Base-by-base conservation (phyloP, 2,113 vertebrate genomes). In the Perccottus glenii region DNA sequence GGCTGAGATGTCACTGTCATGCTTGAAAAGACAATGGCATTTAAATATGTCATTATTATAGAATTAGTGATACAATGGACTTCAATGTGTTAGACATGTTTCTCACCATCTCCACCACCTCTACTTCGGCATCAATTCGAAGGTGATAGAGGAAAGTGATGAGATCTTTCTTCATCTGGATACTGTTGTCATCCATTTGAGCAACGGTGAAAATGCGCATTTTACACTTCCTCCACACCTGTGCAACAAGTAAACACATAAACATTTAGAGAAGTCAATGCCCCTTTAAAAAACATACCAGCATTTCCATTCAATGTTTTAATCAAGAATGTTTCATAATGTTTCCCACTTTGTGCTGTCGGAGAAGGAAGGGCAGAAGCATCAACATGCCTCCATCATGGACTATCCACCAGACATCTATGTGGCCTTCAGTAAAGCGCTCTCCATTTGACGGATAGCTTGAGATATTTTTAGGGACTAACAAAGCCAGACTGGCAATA, bases 131-230 rank as follows among this genome's bases (percentile, higher is more conserved):
- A 0, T 94, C 94, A 62, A 99, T 96, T 27, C 98, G 95, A 75
- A 99, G 88, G 79, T 99, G 98, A 84, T 99, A 99, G 60, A 99
- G 93, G 89, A 99, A 99, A 0, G 92, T 99, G 45, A 95, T 92
- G 78, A 99, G 89, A 89, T 99, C 98, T 81, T 99, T 99, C 84
- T 98, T 99, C 98, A 99, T 98, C 92, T 99, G 98, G 86, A 99
- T 98, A 85, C 98, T 99, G 67, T 99, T 99, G 87, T 99, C 98
- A 0, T 99, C 97, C 94, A 99, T 94, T 89, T 99, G 97, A 9
- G 98, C 98, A 76, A 99, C 96, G 0, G 98, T 99, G 90, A 99
- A 99, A 91, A 99, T 99, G 2, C 97, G 94, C 94, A 99, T 98
- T 92, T 96, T 98, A 87, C 98, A 99, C 83, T 98, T 99, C 67